phyloP scores from a whole-genome alignment of 2,797 vertebrate genomes.

The Pangasius macronema region DNA sequence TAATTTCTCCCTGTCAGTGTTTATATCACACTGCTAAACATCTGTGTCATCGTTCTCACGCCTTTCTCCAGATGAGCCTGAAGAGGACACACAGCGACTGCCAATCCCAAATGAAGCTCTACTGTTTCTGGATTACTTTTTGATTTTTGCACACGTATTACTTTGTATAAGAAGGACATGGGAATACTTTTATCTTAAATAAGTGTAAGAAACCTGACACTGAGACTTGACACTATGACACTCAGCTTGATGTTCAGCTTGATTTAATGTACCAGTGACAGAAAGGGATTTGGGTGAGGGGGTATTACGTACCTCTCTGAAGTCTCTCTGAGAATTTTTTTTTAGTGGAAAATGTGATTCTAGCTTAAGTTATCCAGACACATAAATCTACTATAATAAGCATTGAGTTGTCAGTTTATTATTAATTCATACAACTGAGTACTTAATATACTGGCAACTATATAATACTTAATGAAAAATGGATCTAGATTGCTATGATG shows the following conservation, averaged over 20 bases:
- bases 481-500: not conserved
- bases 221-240: not conserved
- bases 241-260: not conserved
- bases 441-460: too few species aligned
- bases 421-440: not conserved
- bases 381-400: not conserved
- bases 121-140: constrained; percentile 14
- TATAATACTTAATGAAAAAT: too few species aligned
- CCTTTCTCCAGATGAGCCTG: constrained; percentile 25
- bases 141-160: not conserved
- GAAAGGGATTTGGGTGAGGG: not conserved
- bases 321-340: too few species aligned
- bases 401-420: not conserved
- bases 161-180: not conserved
- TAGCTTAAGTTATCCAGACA: not conserved
- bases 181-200: not conserved
- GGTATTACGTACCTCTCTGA: too few species aligned
- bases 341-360: not conserved
- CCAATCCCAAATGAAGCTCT: not conserved
- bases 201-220: not conserved
- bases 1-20: constrained; percentile 43
- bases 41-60: constrained; percentile 29
- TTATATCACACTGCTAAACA: constrained; percentile 48
- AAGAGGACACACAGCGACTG: constrained; percentile 2
- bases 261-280: not conserved